These are phyloP conservation scores for Pseudeuparius sepicola DNA, from an alignment of 2,888 invertebrate genomes.

Conservation along the genomic window DNA sequence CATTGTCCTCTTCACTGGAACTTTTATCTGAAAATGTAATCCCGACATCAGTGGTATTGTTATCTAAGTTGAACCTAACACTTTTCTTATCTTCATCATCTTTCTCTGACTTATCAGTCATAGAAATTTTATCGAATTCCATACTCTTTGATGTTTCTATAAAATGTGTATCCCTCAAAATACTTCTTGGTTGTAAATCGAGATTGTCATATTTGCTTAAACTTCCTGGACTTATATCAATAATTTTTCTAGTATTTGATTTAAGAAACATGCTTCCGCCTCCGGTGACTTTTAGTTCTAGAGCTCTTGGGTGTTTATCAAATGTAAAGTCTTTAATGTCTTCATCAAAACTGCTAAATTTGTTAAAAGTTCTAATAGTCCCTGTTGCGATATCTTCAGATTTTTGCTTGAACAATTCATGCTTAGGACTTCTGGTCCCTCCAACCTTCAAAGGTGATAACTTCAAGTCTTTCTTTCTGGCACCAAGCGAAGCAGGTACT, in stretches of 20 bases:
- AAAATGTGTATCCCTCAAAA: slow-evolving; percentile 49
- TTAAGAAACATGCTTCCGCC: slow-evolving; percentile 58
- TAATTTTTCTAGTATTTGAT: slow-evolving; percentile 37
- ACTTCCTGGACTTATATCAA: slow-evolving; percentile 23
- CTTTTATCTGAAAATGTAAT: slow-evolving; percentile 37
- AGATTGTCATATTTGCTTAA: slow-evolving; percentile 20
- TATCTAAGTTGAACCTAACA: slow-evolving; percentile 54
- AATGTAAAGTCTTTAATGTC: slow-evolving; percentile 27
- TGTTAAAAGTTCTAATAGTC: slow-evolving; percentile 31
- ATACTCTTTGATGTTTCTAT: slow-evolving; percentile 33
- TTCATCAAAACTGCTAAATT: slow-evolving; percentile 36
- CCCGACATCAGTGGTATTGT: slow-evolving; percentile 39
- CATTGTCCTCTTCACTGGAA: slow-evolving; percentile 31
- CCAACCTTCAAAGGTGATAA: slow-evolving; percentile 34
- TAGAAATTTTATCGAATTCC: slow-evolving; percentile 31
- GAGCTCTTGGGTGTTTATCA: slow-evolving; percentile 36
- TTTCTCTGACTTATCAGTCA: slow-evolving; percentile 33
- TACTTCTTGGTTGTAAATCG: slow-evolving; percentile 44
- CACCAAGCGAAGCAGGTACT: slow-evolving; percentile 25
- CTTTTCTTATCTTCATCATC: slow-evolving; percentile 69
- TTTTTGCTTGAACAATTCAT: slow-evolving; percentile 33
- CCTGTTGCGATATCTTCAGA: slow-evolving; percentile 34
- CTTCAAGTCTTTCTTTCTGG: slow-evolving; percentile 41
- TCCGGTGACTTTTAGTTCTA: slow-evolving; percentile 39
- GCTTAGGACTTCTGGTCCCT: slow-evolving; percentile 29